A percentile compares a stretch with the other conserved stretches of the same genome.
Evolutionary conservation across 2,888 invertebrate genomes (phyloP).

Genomic region (Lepidonotus clava): DNA sequence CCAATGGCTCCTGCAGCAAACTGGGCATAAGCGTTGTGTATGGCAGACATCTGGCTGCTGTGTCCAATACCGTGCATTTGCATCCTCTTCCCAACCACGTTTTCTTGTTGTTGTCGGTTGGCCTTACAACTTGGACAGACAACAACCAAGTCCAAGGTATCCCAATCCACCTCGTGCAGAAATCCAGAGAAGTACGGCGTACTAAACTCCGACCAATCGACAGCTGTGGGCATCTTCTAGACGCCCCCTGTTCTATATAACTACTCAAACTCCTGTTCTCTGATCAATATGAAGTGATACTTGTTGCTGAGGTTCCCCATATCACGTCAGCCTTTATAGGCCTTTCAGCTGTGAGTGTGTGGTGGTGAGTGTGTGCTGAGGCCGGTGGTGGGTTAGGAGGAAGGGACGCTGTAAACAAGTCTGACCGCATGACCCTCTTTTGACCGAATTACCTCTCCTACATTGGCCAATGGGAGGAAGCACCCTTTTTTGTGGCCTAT

Average conservation of each 20-base stretch:
- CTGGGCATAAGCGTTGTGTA: slow-evolving; percentile 37
- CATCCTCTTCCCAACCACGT: not conserved
- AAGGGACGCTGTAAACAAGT: not conserved
- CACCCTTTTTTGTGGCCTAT: too few relatives aligned
- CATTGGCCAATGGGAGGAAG: too few relatives aligned
- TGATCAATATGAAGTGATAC: not conserved
- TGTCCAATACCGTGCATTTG: not conserved
- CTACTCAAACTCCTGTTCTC: not conserved
- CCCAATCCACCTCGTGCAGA: not conserved
- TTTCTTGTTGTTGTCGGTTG: not conserved
- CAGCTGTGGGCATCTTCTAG: not conserved
- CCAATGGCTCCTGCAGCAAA: slow-evolving; percentile 54
- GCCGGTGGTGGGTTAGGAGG: not conserved
- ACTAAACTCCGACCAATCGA: slow-evolving; percentile 59
- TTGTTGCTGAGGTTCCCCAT: not conserved
- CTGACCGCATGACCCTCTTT: not conserved
- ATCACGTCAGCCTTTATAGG: not conserved
- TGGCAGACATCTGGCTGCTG: not conserved
- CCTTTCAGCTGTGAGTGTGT: not conserved
- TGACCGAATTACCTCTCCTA: too few relatives aligned
- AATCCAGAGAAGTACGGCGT: slow-evolving; percentile 30
- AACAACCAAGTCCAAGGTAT: not conserved
- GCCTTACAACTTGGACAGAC: not conserved
- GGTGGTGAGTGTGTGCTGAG: not conserved
- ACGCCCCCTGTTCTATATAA: not conserved